Evolutionary conservation across 2,797 vertebrate species (phyloP), one percentile per base, ranked within the genome.

Genomic region (Cuculus canorus): DNA sequence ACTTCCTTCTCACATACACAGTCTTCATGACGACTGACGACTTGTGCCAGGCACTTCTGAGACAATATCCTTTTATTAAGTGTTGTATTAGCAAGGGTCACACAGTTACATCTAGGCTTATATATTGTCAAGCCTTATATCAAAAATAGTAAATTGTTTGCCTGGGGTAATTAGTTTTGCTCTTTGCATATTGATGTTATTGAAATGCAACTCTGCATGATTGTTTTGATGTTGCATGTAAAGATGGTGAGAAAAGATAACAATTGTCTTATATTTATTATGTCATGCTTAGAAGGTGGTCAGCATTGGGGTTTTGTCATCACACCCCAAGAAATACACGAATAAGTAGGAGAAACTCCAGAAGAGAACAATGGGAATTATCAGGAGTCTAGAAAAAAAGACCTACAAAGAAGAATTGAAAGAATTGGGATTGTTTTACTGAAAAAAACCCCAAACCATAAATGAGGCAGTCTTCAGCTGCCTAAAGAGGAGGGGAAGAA

Each of bases 1-100:
- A 99, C 97, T 99, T 99, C 96, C 98, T 99, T 86, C 98, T 99
- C 96, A 99, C 99, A 2, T 99, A 99, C 95, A 99, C 99, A 1
- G 99, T 99, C 85, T 99, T 99, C 98, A 99, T 99, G 99, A 99
- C 99, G 4, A 99, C 99, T 4, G 98, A 98, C 91, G 99, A 99
- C 97, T 98, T 99, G 96, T 99, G 99, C 95, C 99, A 99, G 97
- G 99, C 99, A 52, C 98, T 99, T 82, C 97, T 99, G 86, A 98
- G 98, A 96, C 99, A 99, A 99, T 99, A 99, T 99, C 99, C 99
- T 99, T 99, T 98, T 48, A 76, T 60, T 96, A 86, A 78, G 56
- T 33, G 28, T 22, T 76, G 7, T 25, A 11, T 76, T 82, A 65
- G 15, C 0, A 2, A 13, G 8, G 22, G 27, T 82, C 70, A 47